Conservation (phyloP, 2,113 vertebrate genomes). For the Dunckerocampus dactyliophorus region DNA sequence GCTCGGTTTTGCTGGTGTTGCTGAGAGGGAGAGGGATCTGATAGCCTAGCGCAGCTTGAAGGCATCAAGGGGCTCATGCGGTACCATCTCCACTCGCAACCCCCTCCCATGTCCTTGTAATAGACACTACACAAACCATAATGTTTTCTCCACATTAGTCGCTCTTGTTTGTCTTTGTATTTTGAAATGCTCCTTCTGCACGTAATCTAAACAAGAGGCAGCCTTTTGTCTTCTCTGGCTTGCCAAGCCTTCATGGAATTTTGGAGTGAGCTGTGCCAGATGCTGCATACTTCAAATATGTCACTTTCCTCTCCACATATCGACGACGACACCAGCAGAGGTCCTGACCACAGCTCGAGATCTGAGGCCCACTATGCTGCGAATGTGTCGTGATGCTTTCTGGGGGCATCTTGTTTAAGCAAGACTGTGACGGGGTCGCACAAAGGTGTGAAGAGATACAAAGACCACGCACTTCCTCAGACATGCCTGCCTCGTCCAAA, state of each 20-base stretch:
- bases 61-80: slow-evolving; percentile 48
- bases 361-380: not conserved
- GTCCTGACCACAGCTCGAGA: slow-evolving; percentile 9
- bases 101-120: slow-evolving; percentile 13
- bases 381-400: slow-evolving; percentile 17
- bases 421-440: slow-evolving; percentile 4
- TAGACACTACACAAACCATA: slow-evolving; percentile 11
- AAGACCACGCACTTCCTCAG: slow-evolving; percentile 29
- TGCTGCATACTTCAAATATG: slow-evolving; percentile 59
- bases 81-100: slow-evolving; percentile 21
- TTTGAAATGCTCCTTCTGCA: not conserved
- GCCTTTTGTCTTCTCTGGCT: slow-evolving; percentile 46
- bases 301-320: slow-evolving; percentile 46
- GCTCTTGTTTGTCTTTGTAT: slow-evolving; percentile 7
- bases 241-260: slow-evolving; percentile 56
- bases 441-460: slow-evolving; percentile 37
- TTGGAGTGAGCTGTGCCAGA: slow-evolving; percentile 43
- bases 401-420: slow-evolving; percentile 7
- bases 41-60: slow-evolving; percentile 44
- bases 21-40: slow-evolving; percentile 23
- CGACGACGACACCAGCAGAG: not conserved
- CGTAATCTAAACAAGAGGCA: slow-evolving; percentile 37
- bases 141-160: slow-evolving; percentile 8
- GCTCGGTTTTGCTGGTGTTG: slow-evolving; percentile 37
- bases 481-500: slow-evolving; percentile 29